Percentiles rank a stretch among this genome's conserved stretches.
Evolutionary conservation across 2,888 invertebrate species (phyloP).

Genomic region (Cryptosula pallasiana): DNA sequence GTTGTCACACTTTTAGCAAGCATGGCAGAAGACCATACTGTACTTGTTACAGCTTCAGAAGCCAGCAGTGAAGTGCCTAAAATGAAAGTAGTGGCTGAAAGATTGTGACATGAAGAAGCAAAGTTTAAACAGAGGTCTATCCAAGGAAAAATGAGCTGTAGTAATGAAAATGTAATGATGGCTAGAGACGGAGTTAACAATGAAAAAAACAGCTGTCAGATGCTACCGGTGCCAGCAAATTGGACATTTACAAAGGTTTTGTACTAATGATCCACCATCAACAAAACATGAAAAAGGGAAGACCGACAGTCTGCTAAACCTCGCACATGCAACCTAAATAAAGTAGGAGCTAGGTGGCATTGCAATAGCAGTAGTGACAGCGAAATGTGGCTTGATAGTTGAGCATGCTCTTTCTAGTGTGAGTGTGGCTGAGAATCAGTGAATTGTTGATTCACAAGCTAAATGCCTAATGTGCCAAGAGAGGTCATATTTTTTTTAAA

Average conservation of each 20-base stretch:
- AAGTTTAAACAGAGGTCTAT: no score
- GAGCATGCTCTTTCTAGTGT: conserved; percentile 22
- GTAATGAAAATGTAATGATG: no score
- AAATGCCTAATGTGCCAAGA: conserved; percentile 24
- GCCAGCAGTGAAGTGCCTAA: no score
- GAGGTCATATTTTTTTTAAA: neutral
- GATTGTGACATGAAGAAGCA: no score
- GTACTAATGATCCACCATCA: neutral
- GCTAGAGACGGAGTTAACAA: no score
- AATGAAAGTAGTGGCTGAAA: neutral
- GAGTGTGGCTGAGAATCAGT: neutral
- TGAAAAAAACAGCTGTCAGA: no score
- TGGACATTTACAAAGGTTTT: neutral
- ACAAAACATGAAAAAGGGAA: neutral
- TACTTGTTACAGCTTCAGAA: no score
- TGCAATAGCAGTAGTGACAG: neutral
- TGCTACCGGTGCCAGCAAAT: neutral
- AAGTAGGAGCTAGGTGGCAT: neutral
- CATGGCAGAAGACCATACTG: no score
- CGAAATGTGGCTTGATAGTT: conserved; percentile 22
- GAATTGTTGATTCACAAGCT: conserved; percentile 26
- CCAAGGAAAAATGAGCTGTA: no score
- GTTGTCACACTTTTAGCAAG: no score
- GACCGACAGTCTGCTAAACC: no score
- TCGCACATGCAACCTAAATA: neutral